Conservation (phyloP, 2,888 invertebrate species). For the Pterostichus niger region DNA sequence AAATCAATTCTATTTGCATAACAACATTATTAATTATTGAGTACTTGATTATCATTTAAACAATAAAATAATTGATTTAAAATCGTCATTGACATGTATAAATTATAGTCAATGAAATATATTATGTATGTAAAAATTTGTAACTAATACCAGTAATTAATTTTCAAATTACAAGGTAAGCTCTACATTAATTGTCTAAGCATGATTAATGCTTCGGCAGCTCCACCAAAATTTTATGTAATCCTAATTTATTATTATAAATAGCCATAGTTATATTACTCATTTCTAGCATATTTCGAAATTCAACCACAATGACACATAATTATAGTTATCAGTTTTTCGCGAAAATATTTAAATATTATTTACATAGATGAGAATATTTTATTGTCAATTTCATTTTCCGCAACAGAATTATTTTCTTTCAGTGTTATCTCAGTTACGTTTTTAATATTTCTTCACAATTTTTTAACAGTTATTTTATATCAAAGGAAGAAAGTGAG, state of each 20-base stretch:
- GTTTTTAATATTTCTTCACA: too few relatives aligned
- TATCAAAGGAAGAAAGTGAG: too few relatives aligned
- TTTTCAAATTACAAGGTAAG: constrained; percentile 14
- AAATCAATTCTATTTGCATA: constrained; percentile 51
- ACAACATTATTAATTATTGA: constrained; percentile 45
- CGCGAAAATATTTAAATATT: too few relatives aligned
- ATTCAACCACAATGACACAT: too few relatives aligned
- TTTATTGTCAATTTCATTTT: too few relatives aligned
- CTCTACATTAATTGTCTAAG: constrained; percentile 10
- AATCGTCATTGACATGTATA: constrained; percentile 33
- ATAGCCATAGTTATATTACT: background rate
- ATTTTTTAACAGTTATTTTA: too few relatives aligned
- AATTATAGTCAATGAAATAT: constrained; percentile 2
- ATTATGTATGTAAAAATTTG: constrained; percentile 21
- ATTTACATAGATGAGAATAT: too few relatives aligned
- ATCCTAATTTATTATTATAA: constrained; percentile 23
- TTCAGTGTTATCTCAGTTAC: too few relatives aligned
- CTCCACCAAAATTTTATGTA: constrained; percentile 32
- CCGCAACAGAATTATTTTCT: too few relatives aligned
- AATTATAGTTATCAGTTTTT: too few relatives aligned
- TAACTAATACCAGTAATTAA: constrained; percentile 25
- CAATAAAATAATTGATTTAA: constrained; percentile 52
- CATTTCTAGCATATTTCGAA: background rate
- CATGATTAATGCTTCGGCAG: constrained; percentile 12
- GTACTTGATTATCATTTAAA: constrained; percentile 37